Evolutionary conservation across 2,113 vertebrate genomes (phyloP).

Genomic region (Bostrychus sinensis): DNA sequence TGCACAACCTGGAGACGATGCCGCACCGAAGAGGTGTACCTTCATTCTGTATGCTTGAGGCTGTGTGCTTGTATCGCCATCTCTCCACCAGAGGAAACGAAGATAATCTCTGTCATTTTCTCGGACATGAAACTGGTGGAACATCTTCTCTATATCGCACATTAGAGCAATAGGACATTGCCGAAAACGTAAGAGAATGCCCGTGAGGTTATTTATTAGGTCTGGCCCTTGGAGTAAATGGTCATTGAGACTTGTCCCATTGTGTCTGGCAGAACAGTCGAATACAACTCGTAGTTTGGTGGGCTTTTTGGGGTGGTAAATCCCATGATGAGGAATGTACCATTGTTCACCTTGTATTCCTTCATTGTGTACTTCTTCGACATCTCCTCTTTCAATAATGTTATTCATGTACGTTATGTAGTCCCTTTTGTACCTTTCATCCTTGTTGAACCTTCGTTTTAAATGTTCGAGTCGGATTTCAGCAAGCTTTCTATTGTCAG

Average conservation of each 20-base stretch:
- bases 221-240: too few species aligned
- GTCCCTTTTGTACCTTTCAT: not conserved
- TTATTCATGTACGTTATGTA: slow-evolving; percentile 3
- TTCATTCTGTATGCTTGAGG: too few species aligned
- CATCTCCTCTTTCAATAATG: slow-evolving; percentile 2
- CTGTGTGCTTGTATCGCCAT: too few species aligned
- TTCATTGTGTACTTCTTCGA: slow-evolving; percentile 5
- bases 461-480: slow-evolving; percentile 1
- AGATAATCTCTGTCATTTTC: too few species aligned
- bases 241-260: not conserved
- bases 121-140: too few species aligned
- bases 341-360: slow-evolving; percentile 20
- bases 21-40: too few species aligned
- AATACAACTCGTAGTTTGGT: slow-evolving; percentile 4
- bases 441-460: not conserved
- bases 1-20: too few species aligned
- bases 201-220: too few species aligned
- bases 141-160: too few species aligned
- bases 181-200: too few species aligned
- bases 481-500: slow-evolving; percentile 2
- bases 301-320: slow-evolving; percentile 3
- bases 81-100: too few species aligned
- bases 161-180: too few species aligned
- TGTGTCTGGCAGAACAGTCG: slow-evolving; percentile 8
- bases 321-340: slow-evolving; percentile 19